These are phyloP conservation scores for Argyresthia albistria DNA, from an alignment of 2,888 invertebrate species.

Conservation along the genomic window DNA sequence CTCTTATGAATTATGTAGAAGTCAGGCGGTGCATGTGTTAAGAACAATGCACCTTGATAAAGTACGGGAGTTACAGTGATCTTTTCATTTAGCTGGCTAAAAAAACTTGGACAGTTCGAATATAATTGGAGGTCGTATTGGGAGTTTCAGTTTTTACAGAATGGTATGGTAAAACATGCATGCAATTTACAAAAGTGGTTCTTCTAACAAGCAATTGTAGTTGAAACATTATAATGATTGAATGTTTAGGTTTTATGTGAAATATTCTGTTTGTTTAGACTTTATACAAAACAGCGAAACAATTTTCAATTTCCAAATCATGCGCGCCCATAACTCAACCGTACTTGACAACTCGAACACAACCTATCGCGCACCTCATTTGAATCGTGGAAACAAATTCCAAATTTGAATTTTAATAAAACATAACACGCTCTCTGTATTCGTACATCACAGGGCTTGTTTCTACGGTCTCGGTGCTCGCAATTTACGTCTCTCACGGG, in stretches of 20 bases:
- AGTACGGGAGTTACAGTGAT: too few relatives aligned
- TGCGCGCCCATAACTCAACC: constrained; percentile 1
- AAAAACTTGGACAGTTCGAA: too few relatives aligned
- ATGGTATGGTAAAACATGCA: too few relatives aligned
- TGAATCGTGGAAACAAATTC: constrained; percentile 28
- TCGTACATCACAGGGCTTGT: constrained; percentile 64
- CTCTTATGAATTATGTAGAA: constrained; percentile 64
- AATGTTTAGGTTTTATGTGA: too few relatives aligned
- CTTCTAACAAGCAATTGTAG: too few relatives aligned
- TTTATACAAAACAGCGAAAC: background rate
- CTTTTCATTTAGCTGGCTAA: too few relatives aligned
- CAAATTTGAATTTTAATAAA: constrained; percentile 61
- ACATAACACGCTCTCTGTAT: constrained; percentile 33
- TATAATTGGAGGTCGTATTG: too few relatives aligned
- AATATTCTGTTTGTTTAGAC: too few relatives aligned
- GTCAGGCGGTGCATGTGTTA: constrained; percentile 18
- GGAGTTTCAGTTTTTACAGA: too few relatives aligned
- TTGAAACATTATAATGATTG: too few relatives aligned
- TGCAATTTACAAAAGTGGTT: too few relatives aligned
- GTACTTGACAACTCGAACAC: background rate
- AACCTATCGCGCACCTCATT: background rate
- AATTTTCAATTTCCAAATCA: constrained; percentile 4
- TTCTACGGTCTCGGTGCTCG: constrained; percentile 50
- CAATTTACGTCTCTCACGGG: constrained; percentile 67
- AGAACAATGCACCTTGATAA: background rate